Evolutionary conservation across 2,113 vertebrate species (phyloP).

Genomic region (Glareola pratincola): DNA sequence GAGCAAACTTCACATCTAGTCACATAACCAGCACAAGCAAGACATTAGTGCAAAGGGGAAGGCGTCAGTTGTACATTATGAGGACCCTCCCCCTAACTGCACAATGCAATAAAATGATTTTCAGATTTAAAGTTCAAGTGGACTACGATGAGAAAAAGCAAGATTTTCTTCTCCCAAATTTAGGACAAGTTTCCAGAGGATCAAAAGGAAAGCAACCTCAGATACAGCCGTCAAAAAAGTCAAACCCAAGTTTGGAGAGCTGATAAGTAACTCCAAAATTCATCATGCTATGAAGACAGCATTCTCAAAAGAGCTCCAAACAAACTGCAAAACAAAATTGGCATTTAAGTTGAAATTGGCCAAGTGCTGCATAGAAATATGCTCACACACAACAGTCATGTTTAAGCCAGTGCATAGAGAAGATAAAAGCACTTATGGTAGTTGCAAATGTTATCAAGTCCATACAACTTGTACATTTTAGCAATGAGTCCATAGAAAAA

Average conservation of each 20-base stretch:
- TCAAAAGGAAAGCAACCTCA: conserved; percentile 57
- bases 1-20: conserved; percentile 70
- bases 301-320: conserved; percentile 63
- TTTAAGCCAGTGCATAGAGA: conserved; percentile 97
- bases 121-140: conserved; percentile 70
- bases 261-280: conserved; percentile 57
- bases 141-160: conserved; percentile 51
- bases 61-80: conserved; percentile 2
- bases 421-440: conserved; percentile 99
- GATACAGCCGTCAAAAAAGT: conserved; percentile 33
- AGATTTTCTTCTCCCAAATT: conserved; percentile 67
- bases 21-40: conserved; percentile 72
- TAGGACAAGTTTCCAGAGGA: conserved; percentile 61
- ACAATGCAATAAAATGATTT: conserved; percentile 44
- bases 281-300: conserved; percentile 68
- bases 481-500: conserved; percentile 71
- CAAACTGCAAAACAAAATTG: conserved; percentile 68
- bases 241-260: conserved; percentile 41
- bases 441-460: conserved; percentile 87
- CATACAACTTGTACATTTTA: conserved; percentile 79
- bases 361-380: conserved; percentile 90
- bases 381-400: conserved; percentile 93
- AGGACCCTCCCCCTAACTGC: conserved; percentile 39
- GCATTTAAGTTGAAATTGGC: conserved; percentile 73
- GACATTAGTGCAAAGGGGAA: conserved; percentile 53